A percentile compares a stretch with the other conserved stretches of the same genome.
phyloP scores from a whole-genome alignment of 2,113 vertebrate species.

The Tragelaphus buxtoni region DNA sequence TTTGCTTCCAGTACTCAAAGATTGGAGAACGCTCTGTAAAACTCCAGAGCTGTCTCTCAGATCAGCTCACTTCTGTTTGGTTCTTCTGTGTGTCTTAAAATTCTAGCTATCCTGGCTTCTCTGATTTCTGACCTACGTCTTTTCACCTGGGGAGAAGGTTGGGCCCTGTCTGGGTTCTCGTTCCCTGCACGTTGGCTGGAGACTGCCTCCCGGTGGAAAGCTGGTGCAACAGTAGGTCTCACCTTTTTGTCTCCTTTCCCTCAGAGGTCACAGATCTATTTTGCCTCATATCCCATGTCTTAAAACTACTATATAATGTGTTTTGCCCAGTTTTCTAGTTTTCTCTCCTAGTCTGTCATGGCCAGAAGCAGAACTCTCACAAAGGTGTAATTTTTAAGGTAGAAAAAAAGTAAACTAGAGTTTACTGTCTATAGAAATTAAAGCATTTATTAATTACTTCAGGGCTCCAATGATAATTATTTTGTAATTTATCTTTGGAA shows the following conservation, averaged over 20 bases:
- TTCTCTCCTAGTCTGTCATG: background rate
- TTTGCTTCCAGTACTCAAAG: background rate
- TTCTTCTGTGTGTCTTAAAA: background rate
- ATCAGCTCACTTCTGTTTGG: background rate
- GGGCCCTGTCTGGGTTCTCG: background rate
- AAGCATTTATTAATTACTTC: background rate
- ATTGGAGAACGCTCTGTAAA: background rate
- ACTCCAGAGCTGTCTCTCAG: background rate
- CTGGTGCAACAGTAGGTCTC: background rate
- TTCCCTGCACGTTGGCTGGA: background rate
- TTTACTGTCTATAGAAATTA: background rate
- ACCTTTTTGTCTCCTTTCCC: background rate
- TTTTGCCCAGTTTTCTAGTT: background rate
- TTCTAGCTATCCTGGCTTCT: background rate
- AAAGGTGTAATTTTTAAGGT: slow-evolving; percentile 8
- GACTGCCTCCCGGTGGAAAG: background rate
- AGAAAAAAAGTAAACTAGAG: background rate
- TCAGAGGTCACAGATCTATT: background rate
- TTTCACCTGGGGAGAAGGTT: background rate
- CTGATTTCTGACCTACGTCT: background rate
- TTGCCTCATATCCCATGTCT: background rate
- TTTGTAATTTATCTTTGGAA: background rate
- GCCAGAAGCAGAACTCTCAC: background rate
- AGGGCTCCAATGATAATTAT: background rate
- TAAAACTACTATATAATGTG: background rate